Percentiles rank a stretch among this genome's conserved stretches.
Conservation (phyloP, 1,140 invertebrate species). For the Acromyrmex heyeri region DNA sequence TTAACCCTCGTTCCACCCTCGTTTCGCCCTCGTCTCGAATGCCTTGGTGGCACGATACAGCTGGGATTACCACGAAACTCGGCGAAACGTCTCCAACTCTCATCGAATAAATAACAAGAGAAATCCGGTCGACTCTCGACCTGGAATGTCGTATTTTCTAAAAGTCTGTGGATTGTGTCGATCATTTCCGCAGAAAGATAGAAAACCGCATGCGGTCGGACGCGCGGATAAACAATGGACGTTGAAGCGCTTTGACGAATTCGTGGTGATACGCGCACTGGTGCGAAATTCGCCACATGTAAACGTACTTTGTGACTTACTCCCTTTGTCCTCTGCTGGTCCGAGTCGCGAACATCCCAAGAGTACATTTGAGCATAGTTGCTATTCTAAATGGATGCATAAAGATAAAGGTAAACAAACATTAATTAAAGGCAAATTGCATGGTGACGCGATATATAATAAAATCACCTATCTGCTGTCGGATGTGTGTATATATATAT, state of each 20-base stretch:
- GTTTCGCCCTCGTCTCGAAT: constrained; percentile 17
- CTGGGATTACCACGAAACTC: constrained; percentile 68
- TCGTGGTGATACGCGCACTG: background rate
- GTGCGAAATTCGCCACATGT: constrained; percentile 1
- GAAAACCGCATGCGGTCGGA: background rate
- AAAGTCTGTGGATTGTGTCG: constrained; percentile 13
- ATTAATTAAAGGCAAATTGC: background rate
- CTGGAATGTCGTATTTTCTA: constrained; percentile 45
- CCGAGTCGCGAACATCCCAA: background rate
- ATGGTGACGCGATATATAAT: background rate
- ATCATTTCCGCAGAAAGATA: background rate
- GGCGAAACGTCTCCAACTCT: constrained; percentile 71
- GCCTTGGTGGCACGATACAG: background rate
- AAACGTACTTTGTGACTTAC: constrained; percentile 38
- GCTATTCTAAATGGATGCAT: background rate
- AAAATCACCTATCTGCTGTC: background rate
- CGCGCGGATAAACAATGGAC: constrained; percentile 31
- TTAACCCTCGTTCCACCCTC: constrained; percentile 47
- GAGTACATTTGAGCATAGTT: background rate
- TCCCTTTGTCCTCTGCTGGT: background rate
- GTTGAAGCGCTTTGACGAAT: constrained; percentile 37
- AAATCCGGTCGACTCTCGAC: constrained; percentile 69
- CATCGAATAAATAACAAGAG: constrained; percentile 70
- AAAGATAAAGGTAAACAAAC: background rate
- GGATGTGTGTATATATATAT: background rate